Conservation (phyloP, 2,888 invertebrate species). For the Pinctada fucata region DNA sequence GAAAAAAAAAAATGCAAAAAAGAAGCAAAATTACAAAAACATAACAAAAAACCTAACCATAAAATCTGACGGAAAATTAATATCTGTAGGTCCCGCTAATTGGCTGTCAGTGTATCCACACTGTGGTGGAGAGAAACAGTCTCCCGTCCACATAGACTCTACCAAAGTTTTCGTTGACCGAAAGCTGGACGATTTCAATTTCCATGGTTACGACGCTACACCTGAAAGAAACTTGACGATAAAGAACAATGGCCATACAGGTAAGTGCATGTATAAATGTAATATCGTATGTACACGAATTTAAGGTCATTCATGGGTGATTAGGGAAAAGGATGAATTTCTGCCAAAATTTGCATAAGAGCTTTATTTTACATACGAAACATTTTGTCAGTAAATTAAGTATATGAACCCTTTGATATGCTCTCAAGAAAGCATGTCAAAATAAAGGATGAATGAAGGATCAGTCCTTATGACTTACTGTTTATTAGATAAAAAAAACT, state of each 20-base stretch:
- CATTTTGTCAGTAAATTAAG: not conserved
- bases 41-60: no score
- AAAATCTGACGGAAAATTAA: not conserved
- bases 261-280: not conserved
- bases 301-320: not conserved
- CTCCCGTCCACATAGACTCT: conserved; percentile 30
- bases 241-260: conserved; percentile 29
- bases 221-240: conserved; percentile 19
- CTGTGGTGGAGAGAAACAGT: conserved; percentile 28
- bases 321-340: no score
- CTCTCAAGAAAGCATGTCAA: no score
- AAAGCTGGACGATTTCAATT: conserved; percentile 10
- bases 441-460: no score
- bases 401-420: no score
- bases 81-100: conserved; percentile 3
- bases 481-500: no score
- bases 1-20: no score
- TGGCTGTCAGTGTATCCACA: conserved; percentile 23
- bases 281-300: no score
- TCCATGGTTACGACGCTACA: conserved; percentile 10
- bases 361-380: not conserved
- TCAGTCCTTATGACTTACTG: no score
- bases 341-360: not conserved
- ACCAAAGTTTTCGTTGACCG: conserved; percentile 4
- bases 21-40: no score